Conservation (phyloP, 1,140 invertebrate genomes). For the Chelonus insularis region DNA sequence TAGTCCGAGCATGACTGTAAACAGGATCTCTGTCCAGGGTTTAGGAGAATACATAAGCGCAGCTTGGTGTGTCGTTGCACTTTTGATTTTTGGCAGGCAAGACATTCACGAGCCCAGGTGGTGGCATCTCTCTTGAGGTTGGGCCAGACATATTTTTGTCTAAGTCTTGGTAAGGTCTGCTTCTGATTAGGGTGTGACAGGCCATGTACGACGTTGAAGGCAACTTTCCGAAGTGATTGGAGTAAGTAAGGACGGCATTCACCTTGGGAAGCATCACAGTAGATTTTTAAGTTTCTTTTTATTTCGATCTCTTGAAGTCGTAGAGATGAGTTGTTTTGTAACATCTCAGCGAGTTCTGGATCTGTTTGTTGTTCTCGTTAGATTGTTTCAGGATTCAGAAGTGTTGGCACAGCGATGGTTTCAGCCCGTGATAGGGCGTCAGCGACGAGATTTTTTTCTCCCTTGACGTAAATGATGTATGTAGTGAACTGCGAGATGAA, state of each 20-base stretch:
- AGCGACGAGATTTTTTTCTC: not conserved
- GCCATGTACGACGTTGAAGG: not conserved
- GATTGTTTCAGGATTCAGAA: not conserved
- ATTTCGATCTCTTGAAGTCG: not conserved
- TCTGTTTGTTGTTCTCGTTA: not conserved
- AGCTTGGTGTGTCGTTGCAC: conserved; percentile 1
- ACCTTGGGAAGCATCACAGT: not conserved
- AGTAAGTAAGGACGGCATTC: not conserved
- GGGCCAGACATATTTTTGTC: not conserved
- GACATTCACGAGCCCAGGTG: not conserved
- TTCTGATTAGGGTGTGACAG: not conserved
- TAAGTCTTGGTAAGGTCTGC: not conserved
- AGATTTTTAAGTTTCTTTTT: not conserved
- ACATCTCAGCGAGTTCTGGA: not conserved
- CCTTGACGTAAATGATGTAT: too few species aligned
- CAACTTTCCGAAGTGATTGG: not conserved
- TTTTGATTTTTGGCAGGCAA: not conserved
- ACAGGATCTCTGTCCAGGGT: conserved; percentile 13
- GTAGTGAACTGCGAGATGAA: not conserved
- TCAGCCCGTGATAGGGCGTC: not conserved
- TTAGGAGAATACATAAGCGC: too few species aligned
- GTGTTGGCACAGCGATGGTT: not conserved
- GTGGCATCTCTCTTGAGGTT: not conserved
- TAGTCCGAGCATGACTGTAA: conserved; percentile 28
- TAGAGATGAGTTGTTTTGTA: not conserved